phyloP scores from a whole-genome alignment of 2,797 vertebrate genomes.

The Austrolebias charrua region DNA sequence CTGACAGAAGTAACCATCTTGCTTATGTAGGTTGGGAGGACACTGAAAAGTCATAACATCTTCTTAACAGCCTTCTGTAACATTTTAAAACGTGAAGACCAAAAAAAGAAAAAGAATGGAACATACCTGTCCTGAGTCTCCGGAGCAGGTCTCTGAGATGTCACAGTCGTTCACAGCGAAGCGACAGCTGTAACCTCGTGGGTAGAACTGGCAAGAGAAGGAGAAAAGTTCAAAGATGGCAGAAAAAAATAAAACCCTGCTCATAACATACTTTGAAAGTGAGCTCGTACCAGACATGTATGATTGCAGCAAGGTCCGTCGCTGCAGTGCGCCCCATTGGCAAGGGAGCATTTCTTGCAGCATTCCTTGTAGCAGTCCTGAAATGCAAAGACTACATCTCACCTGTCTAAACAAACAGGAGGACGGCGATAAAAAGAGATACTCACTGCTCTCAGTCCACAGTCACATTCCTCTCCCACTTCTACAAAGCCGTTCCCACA shows the following conservation, averaged over 20 bases:
- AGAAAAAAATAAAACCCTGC: background rate
- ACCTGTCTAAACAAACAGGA: constrained; percentile 14
- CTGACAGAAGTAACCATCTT: constrained; percentile 93
- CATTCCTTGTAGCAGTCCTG: constrained; percentile 95
- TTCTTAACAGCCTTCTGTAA: constrained; percentile 18
- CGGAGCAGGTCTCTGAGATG: constrained; percentile 93
- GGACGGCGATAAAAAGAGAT: background rate
- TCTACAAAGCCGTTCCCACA: constrained; percentile 98
- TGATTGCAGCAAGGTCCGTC: constrained; percentile 97
- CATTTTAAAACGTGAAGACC: background rate
- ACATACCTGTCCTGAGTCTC: constrained; percentile 95
- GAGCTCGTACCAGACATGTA: constrained; percentile 87
- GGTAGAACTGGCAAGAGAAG: constrained; percentile 85
- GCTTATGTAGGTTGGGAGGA: constrained; percentile 96
- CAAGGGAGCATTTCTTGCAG: constrained; percentile 98
- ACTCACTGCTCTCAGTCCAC: constrained; percentile 88
- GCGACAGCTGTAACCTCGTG: constrained; percentile 91
- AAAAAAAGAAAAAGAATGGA: constrained; percentile 4
- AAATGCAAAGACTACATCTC: constrained; percentile 36
- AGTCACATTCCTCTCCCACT: constrained; percentile 96
- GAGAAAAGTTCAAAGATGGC: constrained; percentile 6
- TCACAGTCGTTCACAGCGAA: constrained; percentile 96
- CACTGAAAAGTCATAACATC: constrained; percentile 81
- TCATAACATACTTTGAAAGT: background rate
- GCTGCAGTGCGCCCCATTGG: constrained; percentile 95